Evolutionary conservation across 2,888 invertebrate genomes (phyloP).

Genomic region (Lathronympha strigana): DNA sequence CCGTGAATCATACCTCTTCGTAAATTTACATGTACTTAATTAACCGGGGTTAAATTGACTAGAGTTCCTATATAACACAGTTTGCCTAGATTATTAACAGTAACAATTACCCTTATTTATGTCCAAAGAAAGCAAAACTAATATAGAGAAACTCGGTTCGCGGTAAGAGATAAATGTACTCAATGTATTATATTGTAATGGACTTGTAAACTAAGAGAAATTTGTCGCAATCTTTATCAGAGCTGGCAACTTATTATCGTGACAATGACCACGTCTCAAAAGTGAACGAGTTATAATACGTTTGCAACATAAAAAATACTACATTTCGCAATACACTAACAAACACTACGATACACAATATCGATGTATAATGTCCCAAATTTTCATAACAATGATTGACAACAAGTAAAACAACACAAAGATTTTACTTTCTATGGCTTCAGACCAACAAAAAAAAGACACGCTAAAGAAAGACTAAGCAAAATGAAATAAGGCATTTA

Average conservation of each 20-base stretch:
- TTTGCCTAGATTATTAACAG: background rate
- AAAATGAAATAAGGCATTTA: slow-evolving; percentile 21
- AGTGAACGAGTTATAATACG: slow-evolving; percentile 24
- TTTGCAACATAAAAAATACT: slow-evolving; percentile 33
- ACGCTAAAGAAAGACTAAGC: background rate
- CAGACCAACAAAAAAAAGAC: slow-evolving; percentile 9
- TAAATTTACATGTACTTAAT: too few species aligned
- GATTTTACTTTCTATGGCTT: background rate
- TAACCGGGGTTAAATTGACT: background rate
- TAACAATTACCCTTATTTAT: background rate
- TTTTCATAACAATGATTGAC: slow-evolving; percentile 19
- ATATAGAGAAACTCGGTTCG: slow-evolving; percentile 7
- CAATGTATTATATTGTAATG: slow-evolving; percentile 12
- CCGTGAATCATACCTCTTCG: too few species aligned
- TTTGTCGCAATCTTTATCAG: slow-evolving; percentile 31
- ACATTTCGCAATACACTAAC: slow-evolving; percentile 25
- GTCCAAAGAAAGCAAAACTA: background rate
- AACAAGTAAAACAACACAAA: slow-evolving; percentile 17
- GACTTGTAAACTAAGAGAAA: slow-evolving; percentile 15
- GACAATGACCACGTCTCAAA: slow-evolving; percentile 34
- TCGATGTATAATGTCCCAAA: slow-evolving; percentile 24
- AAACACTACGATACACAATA: slow-evolving; percentile 22
- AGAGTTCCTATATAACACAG: too few species aligned
- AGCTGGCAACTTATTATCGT: slow-evolving; percentile 25
- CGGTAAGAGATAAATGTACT: slow-evolving; percentile 11